Percentiles rank a stretch among this genome's conserved stretches.
phyloP scores from a whole-genome alignment of 2,113 vertebrate genomes.

The Grus americana region DNA sequence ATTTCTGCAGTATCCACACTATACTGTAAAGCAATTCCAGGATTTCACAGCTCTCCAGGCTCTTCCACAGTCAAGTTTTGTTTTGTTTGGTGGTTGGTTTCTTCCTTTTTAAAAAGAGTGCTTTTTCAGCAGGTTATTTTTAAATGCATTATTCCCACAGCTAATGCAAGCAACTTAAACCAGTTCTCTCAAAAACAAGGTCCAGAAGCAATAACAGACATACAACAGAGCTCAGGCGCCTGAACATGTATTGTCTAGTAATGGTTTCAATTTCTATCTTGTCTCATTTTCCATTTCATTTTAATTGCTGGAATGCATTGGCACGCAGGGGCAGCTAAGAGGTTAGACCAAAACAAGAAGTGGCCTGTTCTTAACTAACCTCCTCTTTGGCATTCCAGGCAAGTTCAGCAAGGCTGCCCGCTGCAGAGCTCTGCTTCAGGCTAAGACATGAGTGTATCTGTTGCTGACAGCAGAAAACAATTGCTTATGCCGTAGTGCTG shows the following conservation, averaged over 20 bases:
- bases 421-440: neutral
- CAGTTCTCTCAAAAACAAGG: constrained; percentile 42
- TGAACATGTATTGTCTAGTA: neutral
- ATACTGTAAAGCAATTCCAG: constrained; percentile 11
- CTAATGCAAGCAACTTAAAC: constrained; percentile 44
- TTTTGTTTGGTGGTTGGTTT: neutral
- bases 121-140: constrained; percentile 48
- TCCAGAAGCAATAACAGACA: constrained; percentile 33
- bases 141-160: neutral
- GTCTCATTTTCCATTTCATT: neutral
- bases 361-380: neutral
- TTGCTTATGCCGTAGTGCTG: neutral
- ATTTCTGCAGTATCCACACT: constrained; percentile 16
- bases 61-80: neutral
- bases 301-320: constrained; percentile 22
- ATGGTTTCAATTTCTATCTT: neutral
- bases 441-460: neutral
- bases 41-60: constrained; percentile 36
- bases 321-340: neutral
- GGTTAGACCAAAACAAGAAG: neutral
- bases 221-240: constrained; percentile 24
- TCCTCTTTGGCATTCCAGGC: neutral
- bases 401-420: neutral
- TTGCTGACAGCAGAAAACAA: neutral
- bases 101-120: constrained; percentile 7